These are phyloP conservation scores for Conus ventricosus DNA, from an alignment of 1,140 invertebrate genomes.

Conservation along the genomic window DNA sequence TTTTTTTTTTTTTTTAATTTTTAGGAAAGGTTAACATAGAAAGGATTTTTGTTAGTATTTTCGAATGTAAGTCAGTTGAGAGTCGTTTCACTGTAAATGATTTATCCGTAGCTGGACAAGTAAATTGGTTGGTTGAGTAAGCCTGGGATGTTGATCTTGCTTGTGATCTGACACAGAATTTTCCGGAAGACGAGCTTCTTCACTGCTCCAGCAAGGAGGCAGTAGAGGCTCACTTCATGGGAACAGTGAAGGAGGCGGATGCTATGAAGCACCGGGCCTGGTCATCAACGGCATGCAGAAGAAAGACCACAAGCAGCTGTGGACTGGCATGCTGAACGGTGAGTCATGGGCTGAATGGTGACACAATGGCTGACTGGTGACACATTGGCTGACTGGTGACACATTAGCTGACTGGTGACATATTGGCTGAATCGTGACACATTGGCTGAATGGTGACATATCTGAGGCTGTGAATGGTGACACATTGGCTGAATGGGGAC, in stretches of 20 bases:
- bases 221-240: slow-evolving; percentile 95
- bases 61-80: too few relatives aligned
- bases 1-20: not conserved
- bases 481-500: too few relatives aligned
- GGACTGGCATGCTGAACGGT: slow-evolving; percentile 95
- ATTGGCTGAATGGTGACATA: too few relatives aligned
- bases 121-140: too few relatives aligned
- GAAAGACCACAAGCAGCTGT: slow-evolving; percentile 97
- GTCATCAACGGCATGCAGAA: slow-evolving; percentile 96
- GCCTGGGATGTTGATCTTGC: too few relatives aligned
- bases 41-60: too few relatives aligned
- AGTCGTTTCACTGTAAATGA: too few relatives aligned
- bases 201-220: slow-evolving; percentile 83
- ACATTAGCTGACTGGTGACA: too few relatives aligned
- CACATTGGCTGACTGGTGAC: too few relatives aligned
- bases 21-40: not conserved
- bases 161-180: slow-evolving; percentile 66
- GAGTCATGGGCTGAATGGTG: slow-evolving; percentile 48
- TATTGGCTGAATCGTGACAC: too few relatives aligned
- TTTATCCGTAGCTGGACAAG: too few relatives aligned
- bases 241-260: slow-evolving; percentile 98
- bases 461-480: too few relatives aligned
- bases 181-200: slow-evolving; percentile 77
- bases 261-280: slow-evolving; percentile 94
- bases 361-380: not conserved